Conservation (phyloP, 2,888 invertebrate species). For the Morpho helenor region DNA sequence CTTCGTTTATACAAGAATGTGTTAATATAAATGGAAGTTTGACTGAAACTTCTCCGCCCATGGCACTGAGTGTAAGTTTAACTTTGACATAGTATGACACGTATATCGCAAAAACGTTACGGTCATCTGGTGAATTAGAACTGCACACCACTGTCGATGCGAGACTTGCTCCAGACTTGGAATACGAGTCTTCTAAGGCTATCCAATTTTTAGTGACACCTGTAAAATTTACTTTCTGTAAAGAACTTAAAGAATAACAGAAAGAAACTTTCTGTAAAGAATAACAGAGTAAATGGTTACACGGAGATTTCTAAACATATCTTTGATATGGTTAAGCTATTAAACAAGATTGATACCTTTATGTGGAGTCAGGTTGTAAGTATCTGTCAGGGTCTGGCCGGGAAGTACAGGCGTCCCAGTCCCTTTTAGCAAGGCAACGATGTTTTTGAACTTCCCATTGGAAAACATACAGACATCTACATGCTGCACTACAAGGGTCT, state of each 20-base stretch:
- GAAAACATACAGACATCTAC: slow-evolving; percentile 97
- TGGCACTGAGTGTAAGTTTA: slow-evolving; percentile 87
- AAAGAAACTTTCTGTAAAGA: neutral
- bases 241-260: too few species aligned
- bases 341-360: slow-evolving; percentile 50
- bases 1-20: slow-evolving; percentile 84
- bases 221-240: slow-evolving; percentile 39
- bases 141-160: slow-evolving; percentile 80
- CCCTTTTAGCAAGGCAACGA: slow-evolving; percentile 84
- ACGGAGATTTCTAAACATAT: too few species aligned
- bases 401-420: slow-evolving; percentile 83
- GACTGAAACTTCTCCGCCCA: slow-evolving; percentile 88
- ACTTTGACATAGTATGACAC: slow-evolving; percentile 95
- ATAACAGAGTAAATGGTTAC: too few species aligned
- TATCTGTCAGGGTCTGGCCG: slow-evolving; percentile 81
- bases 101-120: slow-evolving; percentile 94
- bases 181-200: slow-evolving; percentile 91
- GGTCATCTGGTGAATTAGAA: slow-evolving; percentile 82
- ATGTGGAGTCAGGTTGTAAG: slow-evolving; percentile 84
- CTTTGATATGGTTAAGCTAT: too few species aligned
- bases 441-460: slow-evolving; percentile 95
- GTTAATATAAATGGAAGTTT: slow-evolving; percentile 90
- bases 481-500: slow-evolving; percentile 92
- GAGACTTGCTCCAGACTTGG: slow-evolving; percentile 82
- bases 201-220: slow-evolving; percentile 95